Percentiles rank a stretch among this genome's conserved stretches.
Conservation (phyloP, 2,113 vertebrate species). For the Charina bottae region DNA sequence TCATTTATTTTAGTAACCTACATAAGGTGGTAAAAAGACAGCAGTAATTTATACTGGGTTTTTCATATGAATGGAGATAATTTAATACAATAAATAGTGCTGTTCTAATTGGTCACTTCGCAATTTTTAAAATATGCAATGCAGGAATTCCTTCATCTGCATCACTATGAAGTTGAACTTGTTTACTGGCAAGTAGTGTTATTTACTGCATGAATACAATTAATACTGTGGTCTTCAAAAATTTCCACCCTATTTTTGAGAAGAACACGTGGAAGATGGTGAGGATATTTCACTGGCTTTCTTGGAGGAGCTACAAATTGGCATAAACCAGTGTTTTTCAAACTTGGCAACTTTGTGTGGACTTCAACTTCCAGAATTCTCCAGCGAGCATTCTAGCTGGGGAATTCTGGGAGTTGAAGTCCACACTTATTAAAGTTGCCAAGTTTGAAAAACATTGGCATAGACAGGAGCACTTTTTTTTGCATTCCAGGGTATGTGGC, state of each 20-base stretch:
- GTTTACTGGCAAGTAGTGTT: background rate
- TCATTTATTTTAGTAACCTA: constrained; percentile 11
- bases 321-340: background rate
- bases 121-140: background rate
- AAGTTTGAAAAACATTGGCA: too few species aligned
- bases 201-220: background rate
- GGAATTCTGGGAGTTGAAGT: too few species aligned
- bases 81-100: constrained; percentile 13
- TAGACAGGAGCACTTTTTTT: too few species aligned
- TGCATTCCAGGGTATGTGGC: too few species aligned
- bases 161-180: too few species aligned
- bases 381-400: too few species aligned
- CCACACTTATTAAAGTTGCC: too few species aligned
- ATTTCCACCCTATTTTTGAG: background rate
- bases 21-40: background rate
- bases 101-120: background rate
- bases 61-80: background rate
- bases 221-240: background rate
- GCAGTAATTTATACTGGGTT: background rate
- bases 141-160: background rate
- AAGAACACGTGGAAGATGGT: background rate
- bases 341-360: too few species aligned
- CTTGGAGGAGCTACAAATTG: background rate
- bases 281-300: background rate
- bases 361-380: too few species aligned